Conservation (phyloP, 92 coral and sea anemone species). For the Palythoa caribaeorum region DNA sequence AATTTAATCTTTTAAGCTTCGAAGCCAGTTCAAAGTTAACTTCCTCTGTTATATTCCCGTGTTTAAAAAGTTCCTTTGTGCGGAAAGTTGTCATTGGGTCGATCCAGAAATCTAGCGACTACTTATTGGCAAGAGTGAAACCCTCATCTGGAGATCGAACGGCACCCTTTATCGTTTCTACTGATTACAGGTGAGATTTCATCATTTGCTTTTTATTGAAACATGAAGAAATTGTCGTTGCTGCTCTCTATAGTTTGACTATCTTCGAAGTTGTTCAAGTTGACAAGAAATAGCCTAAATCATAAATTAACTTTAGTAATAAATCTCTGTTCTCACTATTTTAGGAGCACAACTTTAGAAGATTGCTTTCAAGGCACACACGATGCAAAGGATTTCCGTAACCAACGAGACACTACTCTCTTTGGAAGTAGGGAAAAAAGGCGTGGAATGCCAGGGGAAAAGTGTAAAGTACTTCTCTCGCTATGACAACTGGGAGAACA, state of each 20-base stretch:
- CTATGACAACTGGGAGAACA: slow-evolving; percentile 20
- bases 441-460: slow-evolving; percentile 18
- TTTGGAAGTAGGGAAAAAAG: slow-evolving; percentile 5
- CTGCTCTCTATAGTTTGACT: too few species aligned
- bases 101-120: too few species aligned
- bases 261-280: too few species aligned
- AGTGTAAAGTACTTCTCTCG: slow-evolving; percentile 43
- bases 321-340: not conserved
- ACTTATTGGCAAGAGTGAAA: too few species aligned
- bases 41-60: not conserved
- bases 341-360: not conserved
- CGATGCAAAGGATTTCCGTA: slow-evolving; percentile 37
- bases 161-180: too few species aligned
- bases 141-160: too few species aligned
- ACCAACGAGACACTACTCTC: slow-evolving; percentile 20
- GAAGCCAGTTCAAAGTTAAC: not conserved
- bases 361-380: not conserved
- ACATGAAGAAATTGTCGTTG: too few species aligned
- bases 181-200: too few species aligned
- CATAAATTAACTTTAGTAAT: not conserved
- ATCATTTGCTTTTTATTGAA: too few species aligned
- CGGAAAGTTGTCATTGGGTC: too few species aligned
- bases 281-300: too few species aligned
- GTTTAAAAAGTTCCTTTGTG: not conserved
- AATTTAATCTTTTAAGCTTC: slow-evolving; percentile 4